phyloP scores from a whole-genome alignment of 2,113 vertebrate genomes.

The Nycticebus coucang region DNA sequence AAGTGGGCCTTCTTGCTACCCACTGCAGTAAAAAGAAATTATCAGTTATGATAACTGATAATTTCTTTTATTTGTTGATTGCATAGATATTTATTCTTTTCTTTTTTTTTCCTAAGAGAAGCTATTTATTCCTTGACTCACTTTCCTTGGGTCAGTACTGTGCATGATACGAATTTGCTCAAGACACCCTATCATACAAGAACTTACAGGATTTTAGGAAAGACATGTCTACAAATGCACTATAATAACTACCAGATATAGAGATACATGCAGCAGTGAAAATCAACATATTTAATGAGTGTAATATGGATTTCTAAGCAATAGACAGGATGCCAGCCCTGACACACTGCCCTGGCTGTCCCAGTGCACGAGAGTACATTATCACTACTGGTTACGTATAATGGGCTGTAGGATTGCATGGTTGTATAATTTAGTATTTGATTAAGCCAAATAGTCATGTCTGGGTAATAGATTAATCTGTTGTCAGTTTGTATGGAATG shows the following conservation, averaged over 20 bases:
- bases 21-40: neutral
- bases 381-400: neutral
- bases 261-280: neutral
- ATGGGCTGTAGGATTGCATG: neutral
- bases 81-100: neutral
- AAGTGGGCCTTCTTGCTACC: neutral
- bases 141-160: neutral
- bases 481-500: neutral
- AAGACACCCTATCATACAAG: neutral
- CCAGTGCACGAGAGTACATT: neutral
- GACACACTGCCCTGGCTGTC: neutral
- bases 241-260: neutral
- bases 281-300: neutral
- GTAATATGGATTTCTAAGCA: neutral
- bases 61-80: neutral
- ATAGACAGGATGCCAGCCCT: neutral
- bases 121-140: neutral
- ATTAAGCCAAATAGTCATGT: neutral
- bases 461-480: neutral
- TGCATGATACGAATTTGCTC: neutral
- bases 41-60: neutral
- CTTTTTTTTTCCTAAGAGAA: too few species aligned
- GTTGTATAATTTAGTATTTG: neutral
- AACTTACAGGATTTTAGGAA: neutral
- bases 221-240: neutral